Evolutionary conservation across 1,140 invertebrate genomes (phyloP).

Genomic region (Phymastichus coffea): DNA sequence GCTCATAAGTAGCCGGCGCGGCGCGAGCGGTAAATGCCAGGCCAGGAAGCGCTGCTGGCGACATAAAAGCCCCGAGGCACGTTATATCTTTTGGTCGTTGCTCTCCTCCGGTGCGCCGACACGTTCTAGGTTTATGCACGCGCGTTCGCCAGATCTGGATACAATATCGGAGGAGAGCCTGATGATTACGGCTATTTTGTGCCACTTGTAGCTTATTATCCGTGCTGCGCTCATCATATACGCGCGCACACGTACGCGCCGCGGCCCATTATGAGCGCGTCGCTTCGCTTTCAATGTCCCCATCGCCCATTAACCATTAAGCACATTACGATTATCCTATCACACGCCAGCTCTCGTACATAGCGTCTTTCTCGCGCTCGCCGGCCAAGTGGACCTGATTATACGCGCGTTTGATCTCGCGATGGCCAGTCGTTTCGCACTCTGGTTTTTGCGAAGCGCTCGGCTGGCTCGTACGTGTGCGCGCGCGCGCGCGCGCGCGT

Average conservation of each 20-base stretch:
- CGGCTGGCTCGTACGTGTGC: slow-evolving; percentile 37
- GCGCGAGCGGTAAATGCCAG: too few relatives aligned
- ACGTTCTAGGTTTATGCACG: background rate
- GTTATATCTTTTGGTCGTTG: slow-evolving; percentile 16
- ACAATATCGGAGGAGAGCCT: slow-evolving; percentile 25
- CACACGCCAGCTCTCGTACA: slow-evolving; percentile 47
- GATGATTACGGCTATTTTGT: slow-evolving; percentile 58
- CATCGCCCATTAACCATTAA: slow-evolving; percentile 55
- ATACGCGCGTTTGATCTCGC: too few relatives aligned
- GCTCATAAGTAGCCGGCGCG: too few relatives aligned
- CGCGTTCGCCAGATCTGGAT: slow-evolving; percentile 23
- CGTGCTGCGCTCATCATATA: slow-evolving; percentile 39
- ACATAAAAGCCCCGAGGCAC: background rate
- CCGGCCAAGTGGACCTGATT: too few relatives aligned
- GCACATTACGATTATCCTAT: slow-evolving; percentile 60
- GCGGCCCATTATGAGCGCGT: slow-evolving; percentile 54
- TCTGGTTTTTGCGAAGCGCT: background rate
- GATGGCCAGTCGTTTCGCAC: too few relatives aligned
- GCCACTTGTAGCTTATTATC: slow-evolving; percentile 59
- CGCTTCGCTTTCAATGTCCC: slow-evolving; percentile 57
- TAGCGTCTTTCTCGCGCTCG: slow-evolving; percentile 38
- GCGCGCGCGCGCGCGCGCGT: slow-evolving; percentile 26
- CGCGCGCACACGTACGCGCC: slow-evolving; percentile 43
- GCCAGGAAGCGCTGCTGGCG: slow-evolving; percentile 1
- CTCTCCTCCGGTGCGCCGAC: background rate